These are phyloP conservation scores for Bombyx huttoni DNA, from an alignment of 2,888 invertebrate species.

Conservation along the genomic window DNA sequence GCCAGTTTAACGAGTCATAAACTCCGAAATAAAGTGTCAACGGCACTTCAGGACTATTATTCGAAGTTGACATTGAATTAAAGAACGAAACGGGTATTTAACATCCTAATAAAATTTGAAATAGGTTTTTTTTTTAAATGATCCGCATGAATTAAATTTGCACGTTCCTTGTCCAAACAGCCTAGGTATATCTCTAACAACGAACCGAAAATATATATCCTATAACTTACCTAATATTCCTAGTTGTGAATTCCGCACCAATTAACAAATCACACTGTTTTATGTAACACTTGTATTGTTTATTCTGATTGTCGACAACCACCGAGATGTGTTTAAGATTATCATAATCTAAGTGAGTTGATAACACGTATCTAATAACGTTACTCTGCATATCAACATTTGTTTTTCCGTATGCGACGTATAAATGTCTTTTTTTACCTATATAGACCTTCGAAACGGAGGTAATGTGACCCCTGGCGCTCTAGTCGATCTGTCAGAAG, in stretches of 20 bases:
- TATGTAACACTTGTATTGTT: not conserved
- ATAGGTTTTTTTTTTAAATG: too few species aligned
- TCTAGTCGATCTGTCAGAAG: too few species aligned
- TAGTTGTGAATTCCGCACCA: not conserved
- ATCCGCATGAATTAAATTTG: too few species aligned
- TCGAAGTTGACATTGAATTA: too few species aligned
- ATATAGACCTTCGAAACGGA: too few species aligned
- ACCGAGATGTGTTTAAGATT: not conserved
- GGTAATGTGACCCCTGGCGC: too few species aligned
- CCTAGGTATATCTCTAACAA: too few species aligned
- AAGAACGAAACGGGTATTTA: too few species aligned
- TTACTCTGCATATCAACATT: not conserved
- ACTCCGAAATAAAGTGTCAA: conserved; percentile 8
- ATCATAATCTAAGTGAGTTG: not conserved
- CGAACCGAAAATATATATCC: not conserved
- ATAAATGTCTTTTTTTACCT: not conserved
- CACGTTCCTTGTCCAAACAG: too few species aligned
- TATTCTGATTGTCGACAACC: not conserved
- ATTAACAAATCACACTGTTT: not conserved
- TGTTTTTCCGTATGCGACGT: not conserved
- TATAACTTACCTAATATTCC: not conserved
- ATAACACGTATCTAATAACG: not conserved
- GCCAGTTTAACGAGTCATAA: conserved; percentile 14
- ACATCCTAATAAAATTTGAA: too few species aligned
- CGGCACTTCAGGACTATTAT: not conserved